Evolutionary conservation across 1,140 invertebrate genomes (phyloP).

Genomic region (Cotesia glomerata): DNA sequence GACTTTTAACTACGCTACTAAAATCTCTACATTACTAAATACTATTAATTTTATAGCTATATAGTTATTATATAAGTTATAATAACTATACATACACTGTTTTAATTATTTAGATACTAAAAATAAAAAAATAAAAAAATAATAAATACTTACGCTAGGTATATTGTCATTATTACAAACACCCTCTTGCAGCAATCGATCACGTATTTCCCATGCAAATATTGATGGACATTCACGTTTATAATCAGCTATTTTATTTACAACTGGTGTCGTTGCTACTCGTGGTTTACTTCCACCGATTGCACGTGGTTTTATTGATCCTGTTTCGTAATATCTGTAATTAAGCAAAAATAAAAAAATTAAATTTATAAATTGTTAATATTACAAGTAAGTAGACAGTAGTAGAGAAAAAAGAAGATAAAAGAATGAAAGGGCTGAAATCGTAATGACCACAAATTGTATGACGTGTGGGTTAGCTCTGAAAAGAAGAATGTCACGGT

Average conservation of each 20-base stretch:
- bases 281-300: conserved; percentile 95
- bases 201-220: conserved; percentile 98
- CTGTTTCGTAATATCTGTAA: conserved; percentile 96
- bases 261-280: conserved; percentile 94
- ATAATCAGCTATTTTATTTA: conserved; percentile 93
- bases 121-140: conserved; percentile 6
- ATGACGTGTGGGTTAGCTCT: neutral
- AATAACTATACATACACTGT: too few species aligned
- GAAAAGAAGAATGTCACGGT: neutral
- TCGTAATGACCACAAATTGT: conserved; percentile 23
- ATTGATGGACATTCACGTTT: conserved; percentile 97
- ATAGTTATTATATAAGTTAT: too few species aligned
- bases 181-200: conserved; percentile 92
- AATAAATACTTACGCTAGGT: conserved; percentile 89
- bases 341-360: conserved; percentile 7
- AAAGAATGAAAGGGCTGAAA: neutral
- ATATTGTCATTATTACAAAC: conserved; percentile 99
- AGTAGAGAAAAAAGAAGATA: neutral
- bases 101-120: neutral
- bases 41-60: too few species aligned
- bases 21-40: too few species aligned
- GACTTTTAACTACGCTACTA: too few species aligned
- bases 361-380: neutral
- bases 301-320: conserved; percentile 92
- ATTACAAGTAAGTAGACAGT: neutral